These are phyloP conservation scores for Lathronympha strigana DNA, from an alignment of 2,888 invertebrate genomes.

Conservation along the genomic window DNA sequence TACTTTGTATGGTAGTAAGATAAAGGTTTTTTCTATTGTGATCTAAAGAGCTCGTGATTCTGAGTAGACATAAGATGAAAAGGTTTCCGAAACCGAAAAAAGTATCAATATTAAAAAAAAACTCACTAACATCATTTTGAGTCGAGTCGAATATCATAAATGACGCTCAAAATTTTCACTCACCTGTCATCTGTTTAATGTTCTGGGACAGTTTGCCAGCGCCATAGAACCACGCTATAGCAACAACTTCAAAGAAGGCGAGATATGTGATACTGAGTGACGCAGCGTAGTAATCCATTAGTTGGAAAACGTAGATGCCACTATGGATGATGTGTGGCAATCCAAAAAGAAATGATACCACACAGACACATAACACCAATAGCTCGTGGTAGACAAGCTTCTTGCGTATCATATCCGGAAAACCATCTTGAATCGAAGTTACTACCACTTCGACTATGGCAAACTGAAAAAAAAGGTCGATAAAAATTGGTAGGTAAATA, in stretches of 20 bases:
- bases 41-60: too few species aligned
- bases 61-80: too few species aligned
- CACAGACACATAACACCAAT: conserved; percentile 92
- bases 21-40: too few species aligned
- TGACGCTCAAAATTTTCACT: conserved; percentile 48
- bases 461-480: conserved; percentile 92
- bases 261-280: conserved; percentile 95
- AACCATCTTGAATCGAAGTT: conserved; percentile 96
- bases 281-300: conserved; percentile 97
- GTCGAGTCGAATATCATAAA: background rate
- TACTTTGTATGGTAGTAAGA: background rate
- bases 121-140: too few species aligned
- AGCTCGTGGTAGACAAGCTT: conserved; percentile 94
- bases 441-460: conserved; percentile 97
- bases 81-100: too few species aligned
- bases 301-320: conserved; percentile 95
- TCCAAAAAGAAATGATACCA: conserved; percentile 92
- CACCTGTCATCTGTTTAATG: conserved; percentile 95
- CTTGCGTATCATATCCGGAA: conserved; percentile 93
- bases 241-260: conserved; percentile 96
- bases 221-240: conserved; percentile 96
- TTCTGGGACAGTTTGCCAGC: conserved; percentile 91
- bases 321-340: conserved; percentile 95
- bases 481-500: too few species aligned
- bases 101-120: too few species aligned